Base-by-base conservation (phyloP, 2,113 vertebrate species). In the Lota lota region DNA sequence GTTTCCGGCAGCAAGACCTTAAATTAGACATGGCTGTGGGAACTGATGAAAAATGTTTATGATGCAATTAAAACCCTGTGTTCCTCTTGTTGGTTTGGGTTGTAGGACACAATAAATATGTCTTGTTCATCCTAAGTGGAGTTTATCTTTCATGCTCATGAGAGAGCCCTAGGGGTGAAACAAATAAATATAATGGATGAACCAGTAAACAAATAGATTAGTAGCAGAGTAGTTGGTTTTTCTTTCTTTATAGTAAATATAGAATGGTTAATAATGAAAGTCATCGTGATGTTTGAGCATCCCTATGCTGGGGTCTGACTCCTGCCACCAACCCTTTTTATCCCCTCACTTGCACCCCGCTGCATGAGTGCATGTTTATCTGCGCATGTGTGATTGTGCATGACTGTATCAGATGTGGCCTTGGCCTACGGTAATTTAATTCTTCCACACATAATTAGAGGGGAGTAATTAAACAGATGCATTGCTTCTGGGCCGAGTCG, bases 391-490 rank as follows among this genome's bases (percentile, higher is more conserved):
- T 63, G 19, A 72, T 33, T 61, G 68, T 64, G 53, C 18, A 22
- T 57, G 53, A 33, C 54, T 64, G 17, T 63, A 68, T 66, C 40
- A 66, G 64, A 70, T 71, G 50, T 68, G 74, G 47, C 69, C 65
- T 33, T 22, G 59, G 61, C 69, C 47, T 75, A 65, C 68, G 72
- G 67, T 79, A 82, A 90, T 83, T 84, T 63, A 87, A 81, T 87
- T 83, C 61, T 72, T 74, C 73, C 71, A 66, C 69, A 73, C 67
- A 78, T 50, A 75, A 62, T 80, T 75, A 81, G 66, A 66, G 66
- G 68, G 67, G 66, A 75, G 72, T 87, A 84, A 89, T 85, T 83
- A 77, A 81, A 78, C 70, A 79, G 77, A 79, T 81, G 80, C 67
- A 63, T 59, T 47, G 40, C 40, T 47, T 47, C 40, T 10, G 40